phyloP scores from a whole-genome alignment of 2,113 vertebrate genomes.

The Centropus bengalensis region DNA sequence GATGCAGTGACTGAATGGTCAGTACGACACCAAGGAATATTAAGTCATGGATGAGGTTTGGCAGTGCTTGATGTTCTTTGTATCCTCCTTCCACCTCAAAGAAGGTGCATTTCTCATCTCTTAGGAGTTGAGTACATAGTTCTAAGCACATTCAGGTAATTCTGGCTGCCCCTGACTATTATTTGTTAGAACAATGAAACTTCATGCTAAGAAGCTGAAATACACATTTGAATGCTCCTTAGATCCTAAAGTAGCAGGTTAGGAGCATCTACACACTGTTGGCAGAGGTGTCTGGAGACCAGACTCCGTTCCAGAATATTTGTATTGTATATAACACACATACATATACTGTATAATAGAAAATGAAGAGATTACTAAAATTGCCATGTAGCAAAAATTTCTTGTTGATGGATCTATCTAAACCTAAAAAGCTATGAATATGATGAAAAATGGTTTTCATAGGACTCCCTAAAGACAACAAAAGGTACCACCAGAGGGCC shows the following conservation, averaged over 20 bases:
- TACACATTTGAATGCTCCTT: background rate
- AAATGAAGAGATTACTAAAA: background rate
- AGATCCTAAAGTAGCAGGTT: background rate
- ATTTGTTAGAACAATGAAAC: rapidly evolving
- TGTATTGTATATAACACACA: background rate
- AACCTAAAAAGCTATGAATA: background rate
- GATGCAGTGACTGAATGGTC: background rate
- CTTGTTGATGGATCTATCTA: background rate
- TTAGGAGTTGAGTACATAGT: background rate
- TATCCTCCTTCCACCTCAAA: background rate
- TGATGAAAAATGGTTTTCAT: background rate
- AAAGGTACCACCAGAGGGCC: slow-evolving; percentile 53
- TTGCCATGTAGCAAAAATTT: background rate
- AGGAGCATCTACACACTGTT: background rate
- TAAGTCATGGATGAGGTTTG: background rate
- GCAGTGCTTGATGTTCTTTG: background rate
- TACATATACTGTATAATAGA: background rate
- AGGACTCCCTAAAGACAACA: background rate
- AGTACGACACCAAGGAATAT: too few species aligned
- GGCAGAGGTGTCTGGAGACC: background rate
- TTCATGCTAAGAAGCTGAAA: background rate
- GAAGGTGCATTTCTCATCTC: background rate
- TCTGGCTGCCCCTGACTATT: background rate
- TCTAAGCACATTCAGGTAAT: background rate
- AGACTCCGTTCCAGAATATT: background rate